These are phyloP conservation scores for Plebejus argus DNA, from an alignment of 2,888 invertebrate genomes.

Conservation along the genomic window DNA sequence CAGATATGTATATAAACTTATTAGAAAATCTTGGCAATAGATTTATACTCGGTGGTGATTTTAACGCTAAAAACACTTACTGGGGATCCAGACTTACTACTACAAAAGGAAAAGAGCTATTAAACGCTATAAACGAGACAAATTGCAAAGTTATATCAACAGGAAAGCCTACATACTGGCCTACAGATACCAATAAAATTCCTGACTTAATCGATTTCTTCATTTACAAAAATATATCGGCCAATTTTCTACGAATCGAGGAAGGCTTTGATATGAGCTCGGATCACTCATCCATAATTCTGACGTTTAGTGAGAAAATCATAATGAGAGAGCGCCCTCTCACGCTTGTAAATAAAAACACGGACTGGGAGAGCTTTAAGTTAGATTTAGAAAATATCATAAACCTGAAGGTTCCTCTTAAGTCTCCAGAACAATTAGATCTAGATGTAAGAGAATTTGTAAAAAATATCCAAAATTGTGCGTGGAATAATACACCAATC, in stretches of 20 bases:
- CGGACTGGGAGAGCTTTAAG: background rate
- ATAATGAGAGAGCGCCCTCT: background rate
- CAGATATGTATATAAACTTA: background rate
- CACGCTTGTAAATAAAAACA: background rate
- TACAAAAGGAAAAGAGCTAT: background rate
- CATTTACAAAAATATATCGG: background rate
- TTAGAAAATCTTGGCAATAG: slow-evolving; percentile 3
- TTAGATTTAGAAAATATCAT: background rate
- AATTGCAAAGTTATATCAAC: background rate
- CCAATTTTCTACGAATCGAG: background rate
- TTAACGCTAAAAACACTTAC: background rate
- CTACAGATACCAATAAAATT: too few relatives aligned
- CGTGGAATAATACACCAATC: too few relatives aligned
- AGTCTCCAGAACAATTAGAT: background rate
- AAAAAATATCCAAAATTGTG: background rate
- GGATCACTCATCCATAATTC: background rate
- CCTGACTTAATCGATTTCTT: too few relatives aligned
- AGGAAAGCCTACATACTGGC: too few relatives aligned
- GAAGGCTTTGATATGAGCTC: slow-evolving; percentile 1
- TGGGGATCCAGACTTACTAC: background rate
- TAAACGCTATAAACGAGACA: background rate
- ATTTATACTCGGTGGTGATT: background rate
- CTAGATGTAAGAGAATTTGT: background rate
- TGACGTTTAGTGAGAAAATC: background rate
- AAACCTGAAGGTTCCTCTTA: background rate